A percentile compares a stretch with the other conserved stretches of the same genome.
Evolutionary conservation across 92 coral and sea anemone species (phyloP).

Genomic region (Phenganax marumi): DNA sequence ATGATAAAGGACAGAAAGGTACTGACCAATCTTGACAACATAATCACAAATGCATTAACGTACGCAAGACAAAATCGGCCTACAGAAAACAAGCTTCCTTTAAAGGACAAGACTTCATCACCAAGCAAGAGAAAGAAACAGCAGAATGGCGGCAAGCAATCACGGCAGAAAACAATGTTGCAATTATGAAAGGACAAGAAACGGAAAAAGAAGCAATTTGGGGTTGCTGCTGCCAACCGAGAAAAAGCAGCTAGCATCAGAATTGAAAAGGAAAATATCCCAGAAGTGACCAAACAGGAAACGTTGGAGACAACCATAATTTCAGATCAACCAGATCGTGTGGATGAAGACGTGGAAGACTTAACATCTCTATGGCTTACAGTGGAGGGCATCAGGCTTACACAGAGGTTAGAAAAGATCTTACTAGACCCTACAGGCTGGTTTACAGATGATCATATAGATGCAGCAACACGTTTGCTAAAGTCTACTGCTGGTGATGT

Average conservation of each 20-base stretch:
- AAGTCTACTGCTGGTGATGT: neutral
- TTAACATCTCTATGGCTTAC: neutral
- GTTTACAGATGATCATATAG: slow-evolving; percentile 1
- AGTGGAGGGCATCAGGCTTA: neutral
- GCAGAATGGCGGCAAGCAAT: neutral
- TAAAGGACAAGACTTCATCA: neutral
- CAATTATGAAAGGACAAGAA: neutral
- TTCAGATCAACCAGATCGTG: neutral
- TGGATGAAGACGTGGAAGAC: no score
- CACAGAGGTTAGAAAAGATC: neutral
- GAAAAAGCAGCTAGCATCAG: neutral
- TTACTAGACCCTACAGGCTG: neutral
- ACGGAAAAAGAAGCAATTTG: neutral
- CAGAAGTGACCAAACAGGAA: neutral
- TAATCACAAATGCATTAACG: neutral
- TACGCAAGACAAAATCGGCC: slow-evolving; percentile 1
- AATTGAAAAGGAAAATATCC: neutral
- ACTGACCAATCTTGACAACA: neutral
- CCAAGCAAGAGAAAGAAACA: neutral
- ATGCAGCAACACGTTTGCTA: neutral
- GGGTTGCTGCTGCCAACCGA: slow-evolving; percentile 8
- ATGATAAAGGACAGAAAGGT: neutral
- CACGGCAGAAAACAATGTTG: neutral
- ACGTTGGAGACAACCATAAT: no score
- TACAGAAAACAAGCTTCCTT: neutral